Percentiles rank a stretch among this genome's conserved stretches.
phyloP scores from a whole-genome alignment of 2,888 invertebrate genomes.

The Strigamia crassipes region DNA sequence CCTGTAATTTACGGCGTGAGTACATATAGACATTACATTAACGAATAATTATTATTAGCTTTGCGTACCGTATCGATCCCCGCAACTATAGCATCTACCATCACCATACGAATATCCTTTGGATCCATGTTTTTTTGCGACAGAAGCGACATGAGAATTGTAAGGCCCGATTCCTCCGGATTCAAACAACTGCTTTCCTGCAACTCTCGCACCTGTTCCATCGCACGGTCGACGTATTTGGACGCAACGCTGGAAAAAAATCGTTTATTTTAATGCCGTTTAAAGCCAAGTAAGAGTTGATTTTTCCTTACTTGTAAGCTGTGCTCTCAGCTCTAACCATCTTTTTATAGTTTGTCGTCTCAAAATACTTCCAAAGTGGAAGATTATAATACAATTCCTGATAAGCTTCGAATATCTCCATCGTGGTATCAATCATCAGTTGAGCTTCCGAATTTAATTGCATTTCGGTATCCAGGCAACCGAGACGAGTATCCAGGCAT shows the following conservation, averaged over 20 bases:
- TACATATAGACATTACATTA: neutral
- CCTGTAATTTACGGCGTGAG: slow-evolving; percentile 52
- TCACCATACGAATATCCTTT: slow-evolving; percentile 52
- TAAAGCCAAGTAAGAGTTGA: neutral
- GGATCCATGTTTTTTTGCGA: slow-evolving; percentile 48
- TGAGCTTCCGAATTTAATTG: slow-evolving; percentile 52
- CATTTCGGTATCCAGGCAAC: slow-evolving; percentile 54
- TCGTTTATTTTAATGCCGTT: neutral
- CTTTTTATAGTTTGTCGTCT: slow-evolving; percentile 53
- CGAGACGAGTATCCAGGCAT: slow-evolving; percentile 57
- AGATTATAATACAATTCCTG: slow-evolving; percentile 55
- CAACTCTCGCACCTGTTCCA: slow-evolving; percentile 29
- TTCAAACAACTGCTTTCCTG: slow-evolving; percentile 45
- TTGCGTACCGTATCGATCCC: slow-evolving; percentile 54
- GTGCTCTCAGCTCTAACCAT: slow-evolving; percentile 52
- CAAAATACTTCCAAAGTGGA: slow-evolving; percentile 55
- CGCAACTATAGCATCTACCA: slow-evolving; percentile 54
- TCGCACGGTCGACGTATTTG: slow-evolving; percentile 50
- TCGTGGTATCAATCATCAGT: slow-evolving; percentile 55
- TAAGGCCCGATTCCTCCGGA: slow-evolving; percentile 46
- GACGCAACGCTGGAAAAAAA: slow-evolving; percentile 48
- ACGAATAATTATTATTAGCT: neutral
- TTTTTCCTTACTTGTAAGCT: slow-evolving; percentile 52
- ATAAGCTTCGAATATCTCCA: slow-evolving; percentile 55
- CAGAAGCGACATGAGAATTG: slow-evolving; percentile 52